A percentile compares a stretch with the other conserved stretches of the same genome.
phyloP scores from a whole-genome alignment of 2,888 invertebrate species.

The Rutpela maculata region DNA sequence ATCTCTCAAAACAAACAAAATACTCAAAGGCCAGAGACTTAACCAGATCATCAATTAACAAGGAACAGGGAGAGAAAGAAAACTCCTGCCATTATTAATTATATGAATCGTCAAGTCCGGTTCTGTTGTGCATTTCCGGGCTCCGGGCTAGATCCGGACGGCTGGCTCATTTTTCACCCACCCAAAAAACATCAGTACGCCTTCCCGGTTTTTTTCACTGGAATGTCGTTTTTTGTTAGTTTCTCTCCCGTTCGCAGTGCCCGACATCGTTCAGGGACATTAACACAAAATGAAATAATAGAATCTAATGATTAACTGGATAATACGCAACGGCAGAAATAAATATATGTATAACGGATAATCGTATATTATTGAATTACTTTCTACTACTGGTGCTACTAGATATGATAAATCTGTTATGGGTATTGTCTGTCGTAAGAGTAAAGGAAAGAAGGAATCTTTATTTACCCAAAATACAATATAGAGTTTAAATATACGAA shows the following conservation, averaged over 20 bases:
- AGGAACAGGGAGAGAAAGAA: background rate
- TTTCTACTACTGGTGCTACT: no score
- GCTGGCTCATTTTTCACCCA: constrained; percentile 70
- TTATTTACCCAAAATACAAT: no score
- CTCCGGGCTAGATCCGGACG: constrained; percentile 65
- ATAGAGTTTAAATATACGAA: no score
- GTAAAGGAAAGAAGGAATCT: no score
- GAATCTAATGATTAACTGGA: constrained; percentile 54
- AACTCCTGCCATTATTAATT: constrained; percentile 8
- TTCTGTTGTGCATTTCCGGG: constrained; percentile 62
- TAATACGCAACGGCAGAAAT: constrained; percentile 36
- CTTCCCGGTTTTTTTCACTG: constrained; percentile 68
- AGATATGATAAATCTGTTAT: no score
- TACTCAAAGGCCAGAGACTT: background rate
- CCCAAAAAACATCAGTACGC: constrained; percentile 69
- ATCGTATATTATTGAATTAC: background rate
- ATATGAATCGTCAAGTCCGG: constrained; percentile 43
- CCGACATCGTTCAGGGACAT: constrained; percentile 63
- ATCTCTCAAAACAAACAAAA: no score
- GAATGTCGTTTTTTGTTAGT: constrained; percentile 62
- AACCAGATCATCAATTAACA: background rate
- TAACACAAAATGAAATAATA: constrained; percentile 63
- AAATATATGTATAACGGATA: constrained; percentile 12
- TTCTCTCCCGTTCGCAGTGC: constrained; percentile 31
- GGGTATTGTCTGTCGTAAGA: no score